phyloP scores from a whole-genome alignment of 1,140 invertebrate genomes.

The Tyrophagus putrescentiae region DNA sequence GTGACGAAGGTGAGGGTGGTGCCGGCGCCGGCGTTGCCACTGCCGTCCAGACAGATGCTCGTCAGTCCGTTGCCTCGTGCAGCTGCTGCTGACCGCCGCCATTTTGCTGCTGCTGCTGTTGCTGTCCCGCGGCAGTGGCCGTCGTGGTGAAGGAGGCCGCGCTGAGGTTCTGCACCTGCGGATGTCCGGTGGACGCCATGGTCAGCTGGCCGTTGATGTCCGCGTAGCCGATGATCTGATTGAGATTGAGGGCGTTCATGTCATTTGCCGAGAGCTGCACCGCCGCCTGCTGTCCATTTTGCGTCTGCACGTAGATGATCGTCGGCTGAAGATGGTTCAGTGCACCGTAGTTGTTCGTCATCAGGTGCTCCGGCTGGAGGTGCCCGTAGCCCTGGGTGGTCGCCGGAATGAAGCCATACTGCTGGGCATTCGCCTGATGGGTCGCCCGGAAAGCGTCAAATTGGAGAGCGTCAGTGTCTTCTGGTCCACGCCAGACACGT shows the following conservation, averaged over 20 bases:
- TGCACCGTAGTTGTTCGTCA: neutral
- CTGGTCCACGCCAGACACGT: no score
- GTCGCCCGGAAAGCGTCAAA: no score
- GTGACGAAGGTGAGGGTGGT: conserved; percentile 4
- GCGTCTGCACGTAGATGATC: conserved; percentile 12
- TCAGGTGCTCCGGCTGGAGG: neutral
- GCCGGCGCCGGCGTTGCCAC: neutral
- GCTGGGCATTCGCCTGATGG: no score
- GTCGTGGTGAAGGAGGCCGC: neutral
- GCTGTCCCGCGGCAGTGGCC: neutral
- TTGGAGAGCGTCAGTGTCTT: no score
- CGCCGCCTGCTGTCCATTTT: neutral
- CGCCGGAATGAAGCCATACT: neutral
- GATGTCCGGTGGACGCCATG: conserved; percentile 4
- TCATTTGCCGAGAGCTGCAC: conserved; percentile 4
- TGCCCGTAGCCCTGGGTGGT: neutral
- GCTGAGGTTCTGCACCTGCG: neutral
- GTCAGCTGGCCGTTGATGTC: neutral
- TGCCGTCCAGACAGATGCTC: neutral
- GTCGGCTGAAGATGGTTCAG: neutral
- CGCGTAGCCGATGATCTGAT: neutral
- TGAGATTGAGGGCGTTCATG: neutral
- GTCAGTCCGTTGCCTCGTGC: neutral
- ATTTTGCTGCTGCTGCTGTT: neutral
- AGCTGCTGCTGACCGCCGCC: neutral